These are phyloP conservation scores for Nebria brevicollis DNA, from an alignment of 2,888 invertebrate species.

Conservation along the genomic window DNA sequence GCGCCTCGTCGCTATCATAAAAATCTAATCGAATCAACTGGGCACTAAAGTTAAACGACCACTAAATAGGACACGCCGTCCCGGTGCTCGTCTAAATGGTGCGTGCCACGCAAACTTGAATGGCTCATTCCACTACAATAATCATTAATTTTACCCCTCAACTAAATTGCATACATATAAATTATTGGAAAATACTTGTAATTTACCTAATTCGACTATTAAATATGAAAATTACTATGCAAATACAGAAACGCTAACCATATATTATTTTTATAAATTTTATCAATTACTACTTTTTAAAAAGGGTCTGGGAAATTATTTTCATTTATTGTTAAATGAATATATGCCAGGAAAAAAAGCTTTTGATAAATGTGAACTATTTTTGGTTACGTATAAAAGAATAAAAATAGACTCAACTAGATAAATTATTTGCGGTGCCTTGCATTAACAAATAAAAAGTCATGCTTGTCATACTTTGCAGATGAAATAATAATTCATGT, in stretches of 20 bases:
- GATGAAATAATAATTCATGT: too few species aligned
- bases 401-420: too few species aligned
- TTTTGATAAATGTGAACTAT: too few species aligned
- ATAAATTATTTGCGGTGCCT: too few species aligned
- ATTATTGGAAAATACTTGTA: background rate
- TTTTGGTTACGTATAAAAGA: too few species aligned
- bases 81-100: conserved; percentile 24
- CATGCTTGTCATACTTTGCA: too few species aligned
- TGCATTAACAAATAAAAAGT: too few species aligned
- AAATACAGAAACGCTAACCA: background rate
- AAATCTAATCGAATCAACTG: conserved; percentile 44
- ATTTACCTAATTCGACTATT: background rate
- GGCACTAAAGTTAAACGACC: conserved; percentile 45
- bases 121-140: conserved; percentile 4
- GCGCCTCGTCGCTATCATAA: conserved; percentile 43
- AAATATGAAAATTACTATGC: conserved; percentile 17
- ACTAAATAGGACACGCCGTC: conserved; percentile 35
- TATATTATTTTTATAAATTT: background rate
- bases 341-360: too few species aligned
- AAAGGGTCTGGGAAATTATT: too few species aligned
- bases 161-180: background rate
- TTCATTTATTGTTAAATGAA: too few species aligned
- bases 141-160: conserved; percentile 15
- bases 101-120: conserved; percentile 6
- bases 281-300: too few species aligned